phyloP scores from a whole-genome alignment of 2,113 vertebrate genomes.

The Anarhynchus alexandrinus region DNA sequence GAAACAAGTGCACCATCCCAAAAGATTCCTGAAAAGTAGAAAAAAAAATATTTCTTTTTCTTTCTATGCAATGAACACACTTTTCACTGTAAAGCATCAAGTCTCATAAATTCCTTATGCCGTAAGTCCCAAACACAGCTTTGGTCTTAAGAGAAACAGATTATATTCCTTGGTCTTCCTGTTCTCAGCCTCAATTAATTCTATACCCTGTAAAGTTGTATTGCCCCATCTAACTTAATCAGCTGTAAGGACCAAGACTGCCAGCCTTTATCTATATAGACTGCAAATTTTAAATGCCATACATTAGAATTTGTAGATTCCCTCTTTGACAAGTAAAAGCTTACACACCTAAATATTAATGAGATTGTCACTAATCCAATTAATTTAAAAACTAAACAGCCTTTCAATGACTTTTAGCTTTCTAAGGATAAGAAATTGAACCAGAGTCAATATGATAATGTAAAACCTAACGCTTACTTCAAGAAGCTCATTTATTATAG shows the following conservation, averaged over 20 bases:
- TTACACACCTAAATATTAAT: conserved; percentile 14
- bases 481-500: conserved; percentile 24
- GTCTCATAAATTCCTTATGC: background rate
- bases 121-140: background rate
- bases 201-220: background rate
- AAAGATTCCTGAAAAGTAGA: background rate
- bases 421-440: conserved; percentile 26
- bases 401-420: conserved; percentile 3
- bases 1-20: background rate
- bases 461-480: conserved; percentile 17
- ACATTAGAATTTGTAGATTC: background rate
- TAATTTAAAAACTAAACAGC: conserved; percentile 26
- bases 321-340: background rate
- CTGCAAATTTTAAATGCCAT: background rate
- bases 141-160: background rate
- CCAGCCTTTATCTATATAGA: background rate
- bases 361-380: background rate
- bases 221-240: background rate
- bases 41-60: background rate
- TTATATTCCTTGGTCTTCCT: background rate
- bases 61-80: background rate
- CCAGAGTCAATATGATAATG: background rate
- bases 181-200: background rate
- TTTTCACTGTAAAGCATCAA: background rate
- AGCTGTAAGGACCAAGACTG: background rate